Percentiles rank a stretch among this genome's conserved stretches.
Conservation (phyloP, 2,113 vertebrate species). For the Melozone crissalis region DNA sequence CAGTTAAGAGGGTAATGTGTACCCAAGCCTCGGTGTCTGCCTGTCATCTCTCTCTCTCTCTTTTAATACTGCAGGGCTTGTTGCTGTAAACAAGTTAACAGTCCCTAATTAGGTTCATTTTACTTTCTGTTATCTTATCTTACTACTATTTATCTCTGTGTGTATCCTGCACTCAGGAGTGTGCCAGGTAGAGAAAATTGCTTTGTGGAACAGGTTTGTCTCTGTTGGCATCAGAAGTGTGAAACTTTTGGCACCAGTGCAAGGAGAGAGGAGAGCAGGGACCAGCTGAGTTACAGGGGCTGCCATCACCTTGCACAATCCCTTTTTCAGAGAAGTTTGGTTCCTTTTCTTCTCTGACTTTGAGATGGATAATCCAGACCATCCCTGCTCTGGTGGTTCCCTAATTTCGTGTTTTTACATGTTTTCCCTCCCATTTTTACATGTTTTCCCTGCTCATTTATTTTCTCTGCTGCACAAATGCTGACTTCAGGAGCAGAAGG, state of each 20-base stretch:
- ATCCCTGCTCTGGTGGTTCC: neutral
- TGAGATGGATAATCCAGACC: neutral
- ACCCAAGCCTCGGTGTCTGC: neutral
- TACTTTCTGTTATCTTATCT: constrained; percentile 7
- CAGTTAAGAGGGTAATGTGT: neutral
- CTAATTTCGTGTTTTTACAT: neutral
- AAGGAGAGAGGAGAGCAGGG: neutral
- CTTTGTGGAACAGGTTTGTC: neutral
- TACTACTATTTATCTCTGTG: neutral
- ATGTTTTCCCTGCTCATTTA: neutral
- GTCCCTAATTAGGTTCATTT: constrained; percentile 11
- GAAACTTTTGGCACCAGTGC: neutral
- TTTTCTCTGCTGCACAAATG: neutral
- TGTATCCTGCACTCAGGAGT: neutral
- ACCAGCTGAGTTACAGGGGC: neutral
- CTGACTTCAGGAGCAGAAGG: neutral
- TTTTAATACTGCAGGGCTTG: neutral
- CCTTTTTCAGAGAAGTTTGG: neutral
- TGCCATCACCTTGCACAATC: neutral
- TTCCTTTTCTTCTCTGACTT: neutral
- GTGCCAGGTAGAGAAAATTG: neutral
- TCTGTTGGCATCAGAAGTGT: neutral
- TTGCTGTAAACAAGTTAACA: neutral
- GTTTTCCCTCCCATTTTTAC: neutral
- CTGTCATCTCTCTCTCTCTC: neutral